Conservation (phyloP, 2,888 invertebrate genomes). For the Siphlonurus alternatus region DNA sequence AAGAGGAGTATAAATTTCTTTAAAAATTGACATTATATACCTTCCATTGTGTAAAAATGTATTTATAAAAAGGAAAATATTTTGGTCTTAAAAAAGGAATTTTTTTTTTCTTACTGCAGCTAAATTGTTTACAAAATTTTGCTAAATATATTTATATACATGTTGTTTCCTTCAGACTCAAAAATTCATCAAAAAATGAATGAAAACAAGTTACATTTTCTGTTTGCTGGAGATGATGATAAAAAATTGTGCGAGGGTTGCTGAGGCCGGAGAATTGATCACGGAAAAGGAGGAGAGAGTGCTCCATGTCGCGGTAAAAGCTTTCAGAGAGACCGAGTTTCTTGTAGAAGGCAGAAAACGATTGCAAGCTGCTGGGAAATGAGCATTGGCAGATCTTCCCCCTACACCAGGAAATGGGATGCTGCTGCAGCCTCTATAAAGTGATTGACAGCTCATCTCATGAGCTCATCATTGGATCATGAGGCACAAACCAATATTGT, state of each 20-base stretch:
- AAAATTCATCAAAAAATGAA: no score
- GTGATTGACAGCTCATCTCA: not conserved
- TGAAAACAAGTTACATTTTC: not conserved
- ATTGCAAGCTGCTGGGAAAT: not conserved
- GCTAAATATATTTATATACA: no score
- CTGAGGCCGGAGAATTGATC: not conserved
- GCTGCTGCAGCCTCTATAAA: not conserved
- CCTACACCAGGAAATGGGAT: not conserved
- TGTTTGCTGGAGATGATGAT: not conserved
- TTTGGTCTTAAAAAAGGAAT: no score
- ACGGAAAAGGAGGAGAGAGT: not conserved
- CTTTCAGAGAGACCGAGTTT: not conserved
- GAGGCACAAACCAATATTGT: not conserved
- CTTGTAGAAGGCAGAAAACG: not conserved
- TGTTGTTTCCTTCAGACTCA: no score
- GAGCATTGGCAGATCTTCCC: not conserved
- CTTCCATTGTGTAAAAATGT: no score
- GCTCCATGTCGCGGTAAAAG: not conserved
- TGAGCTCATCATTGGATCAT: not conserved
- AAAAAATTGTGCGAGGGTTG: not conserved
- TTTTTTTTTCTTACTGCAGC: no score
- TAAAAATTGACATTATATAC: no score
- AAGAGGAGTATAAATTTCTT: no score
- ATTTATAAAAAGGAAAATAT: no score
- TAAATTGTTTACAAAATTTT: no score